Base-by-base conservation (phyloP, 1,140 invertebrate species). In the Magallana gigas region DNA sequence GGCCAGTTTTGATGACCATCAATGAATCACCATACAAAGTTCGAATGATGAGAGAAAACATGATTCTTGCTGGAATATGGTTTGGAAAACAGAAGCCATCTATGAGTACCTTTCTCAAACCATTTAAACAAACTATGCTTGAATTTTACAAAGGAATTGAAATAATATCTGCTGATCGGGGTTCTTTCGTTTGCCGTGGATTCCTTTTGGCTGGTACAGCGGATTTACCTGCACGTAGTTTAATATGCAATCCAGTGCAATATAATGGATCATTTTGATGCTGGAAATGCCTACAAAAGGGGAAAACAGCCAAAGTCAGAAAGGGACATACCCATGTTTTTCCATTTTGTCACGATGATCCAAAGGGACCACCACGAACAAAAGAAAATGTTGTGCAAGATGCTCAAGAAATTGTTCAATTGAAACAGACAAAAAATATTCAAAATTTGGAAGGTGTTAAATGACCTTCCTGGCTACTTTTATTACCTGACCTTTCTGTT, bases 221-320 rank as follows among this genome's bases (percentile, higher is more conserved):
- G 60, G 90, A 91, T 64, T 80, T 91, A 12, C 88, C 88, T 76
- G 90, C 88, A 81, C 57, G 86, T 12, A 64, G 83, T 48, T 2
- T 90, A 5, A 9, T 88, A 6, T 91, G 87, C 48, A 90, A 91
- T 85, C 1, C 2, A 23, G 36, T 86, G 23, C 90, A 91, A 48
- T 91, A 71, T 64, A 91, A 91, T 84, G 88, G 90, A n/a, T 3
- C 83, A 23, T 89, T 29, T 86, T 57, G 59, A 0, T 91, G 88
- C 56, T 88, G 87, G 84, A 88, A 88, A 62, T 91, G 87, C 60
- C 11, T 36, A 3, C 89, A 88, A 16, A 8, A 48, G 23, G 85
- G 87, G 56, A 23, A 84, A 87, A 82, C 86, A 23, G 86, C 88
- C 11, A 12, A 36, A 64, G 83, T 87, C 8, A 76, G 76, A 29